Evolutionary conservation across 2,113 vertebrate species (phyloP).

Genomic region (Pampusana beccarii): DNA sequence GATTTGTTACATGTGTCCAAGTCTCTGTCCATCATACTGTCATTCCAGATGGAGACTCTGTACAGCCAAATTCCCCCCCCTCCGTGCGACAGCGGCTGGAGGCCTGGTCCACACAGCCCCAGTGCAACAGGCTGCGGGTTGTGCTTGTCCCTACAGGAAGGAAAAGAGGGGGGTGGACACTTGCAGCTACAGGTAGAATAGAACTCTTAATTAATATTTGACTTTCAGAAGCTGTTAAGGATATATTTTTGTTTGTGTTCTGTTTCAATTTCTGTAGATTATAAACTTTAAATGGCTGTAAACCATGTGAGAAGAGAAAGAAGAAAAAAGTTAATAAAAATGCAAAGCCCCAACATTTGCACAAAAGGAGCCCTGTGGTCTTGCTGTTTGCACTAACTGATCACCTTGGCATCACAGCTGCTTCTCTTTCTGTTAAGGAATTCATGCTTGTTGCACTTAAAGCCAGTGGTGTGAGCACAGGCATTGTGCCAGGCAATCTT

Average conservation of each 20-base stretch:
- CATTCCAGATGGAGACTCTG: conserved; percentile 51
- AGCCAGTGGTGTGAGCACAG: conserved; percentile 31
- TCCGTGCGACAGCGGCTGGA: background rate
- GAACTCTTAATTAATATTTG: conserved; percentile 75
- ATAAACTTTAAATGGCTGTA: conserved; percentile 81
- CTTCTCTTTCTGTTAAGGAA: background rate
- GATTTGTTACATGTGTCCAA: conserved; percentile 55
- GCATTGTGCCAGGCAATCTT: conserved; percentile 17
- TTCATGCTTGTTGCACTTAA: background rate
- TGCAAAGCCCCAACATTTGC: conserved; percentile 76
- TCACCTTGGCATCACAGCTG: background rate
- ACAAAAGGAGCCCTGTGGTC: conserved; percentile 68
- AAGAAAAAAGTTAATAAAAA: conserved; percentile 80
- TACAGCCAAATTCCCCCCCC: conserved; percentile 18
- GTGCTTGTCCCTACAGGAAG: conserved; percentile 25
- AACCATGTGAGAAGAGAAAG: conserved; percentile 71
- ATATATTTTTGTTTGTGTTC: conserved; percentile 83
- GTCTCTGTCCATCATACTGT: conserved; percentile 34
- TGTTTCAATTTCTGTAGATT: conserved; percentile 82
- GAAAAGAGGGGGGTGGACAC: conserved; percentile 9
- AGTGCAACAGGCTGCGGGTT: background rate
- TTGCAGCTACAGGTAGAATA: conserved; percentile 70
- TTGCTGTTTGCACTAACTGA: conserved; percentile 55
- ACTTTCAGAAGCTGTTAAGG: conserved; percentile 78
- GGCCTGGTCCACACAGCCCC: background rate